These are phyloP conservation scores for Hemitrygon akajei DNA, from an alignment of 2,797 vertebrate species.

Conservation along the genomic window DNA sequence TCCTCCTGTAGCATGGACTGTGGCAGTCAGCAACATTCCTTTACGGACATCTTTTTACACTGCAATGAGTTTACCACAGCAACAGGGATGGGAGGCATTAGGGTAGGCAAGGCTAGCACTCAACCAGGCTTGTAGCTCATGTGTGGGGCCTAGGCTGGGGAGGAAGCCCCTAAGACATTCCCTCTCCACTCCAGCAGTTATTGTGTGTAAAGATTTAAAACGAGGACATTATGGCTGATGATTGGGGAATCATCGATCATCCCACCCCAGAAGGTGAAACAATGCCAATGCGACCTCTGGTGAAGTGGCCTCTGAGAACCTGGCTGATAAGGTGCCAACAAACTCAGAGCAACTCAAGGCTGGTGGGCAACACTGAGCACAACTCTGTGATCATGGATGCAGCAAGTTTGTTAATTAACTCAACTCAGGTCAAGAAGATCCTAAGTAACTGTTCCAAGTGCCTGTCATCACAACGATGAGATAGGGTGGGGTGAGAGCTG, in stretches of 20 bases:
- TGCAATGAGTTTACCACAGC: too few relatives aligned
- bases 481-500: neutral
- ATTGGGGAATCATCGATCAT: neutral
- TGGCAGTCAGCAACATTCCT: too few relatives aligned
- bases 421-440: neutral
- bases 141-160: neutral
- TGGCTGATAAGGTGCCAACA: neutral
- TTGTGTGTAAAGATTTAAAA: neutral
- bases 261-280: neutral
- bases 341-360: neutral
- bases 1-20: too few relatives aligned
- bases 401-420: neutral
- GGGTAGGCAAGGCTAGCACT: neutral
- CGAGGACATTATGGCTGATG: neutral
- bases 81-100: too few relatives aligned
- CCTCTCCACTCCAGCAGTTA: too few relatives aligned
- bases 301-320: neutral
- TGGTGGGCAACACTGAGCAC: neutral
- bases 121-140: neutral
- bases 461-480: too few relatives aligned
- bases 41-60: too few relatives aligned
- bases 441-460: neutral
- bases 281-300: neutral
- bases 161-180: neutral
- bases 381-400: neutral